Base-by-base conservation (phyloP, 1,140 invertebrate species). In the Drosophila pseudoananassae region DNA sequence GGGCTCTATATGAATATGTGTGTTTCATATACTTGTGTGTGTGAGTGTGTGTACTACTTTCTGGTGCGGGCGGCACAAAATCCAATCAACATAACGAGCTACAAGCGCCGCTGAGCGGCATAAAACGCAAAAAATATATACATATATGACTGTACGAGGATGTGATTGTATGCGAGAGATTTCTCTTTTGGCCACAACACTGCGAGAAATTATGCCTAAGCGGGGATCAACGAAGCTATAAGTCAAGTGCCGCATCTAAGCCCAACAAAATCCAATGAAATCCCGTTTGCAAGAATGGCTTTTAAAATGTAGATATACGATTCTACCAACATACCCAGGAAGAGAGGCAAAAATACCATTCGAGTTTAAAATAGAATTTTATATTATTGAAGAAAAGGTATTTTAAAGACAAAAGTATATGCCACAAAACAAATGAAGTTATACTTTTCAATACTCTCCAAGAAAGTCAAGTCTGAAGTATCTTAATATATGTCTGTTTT, bases 71-170 rank as follows among this genome's bases (percentile, higher is more conserved):
- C 75, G 74, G 83, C 78, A 88, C 75, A 90, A 90, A 90, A 90
- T 90, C 85, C 85, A 90, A 90, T 90, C 85, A 90, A 81, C 85
- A 90, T 90, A 90, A 90, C 80, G 85, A 90, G 78, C 76, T 80
- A 87, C 76, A 83, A 83, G 82, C 87, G 88, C 69, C 78, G 87
- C 74, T 87, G 82, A 89, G 83, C 82, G 82, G 78, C 82, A 88
- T 88, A 83, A 87, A 88, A 83, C 72, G 70, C 72, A 81, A 81
- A 78, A 78, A 81, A 72, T 63, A 65, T 77, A 76, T 56, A 72
- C 59, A 65, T 77, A 76, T 56, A 51, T 20, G 60, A 43, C 23
- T 83, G 29, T 71, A 60, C 40, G 54, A 65, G 38, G 40, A 29
- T 55, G 53, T 73, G 51, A 74, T 73, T 75, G 72, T 72, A 65